These are phyloP conservation scores for Eucidaris tribuloides DNA, from an alignment of 35 echinoderm and acorn worm genomes.

Conservation along the genomic window DNA sequence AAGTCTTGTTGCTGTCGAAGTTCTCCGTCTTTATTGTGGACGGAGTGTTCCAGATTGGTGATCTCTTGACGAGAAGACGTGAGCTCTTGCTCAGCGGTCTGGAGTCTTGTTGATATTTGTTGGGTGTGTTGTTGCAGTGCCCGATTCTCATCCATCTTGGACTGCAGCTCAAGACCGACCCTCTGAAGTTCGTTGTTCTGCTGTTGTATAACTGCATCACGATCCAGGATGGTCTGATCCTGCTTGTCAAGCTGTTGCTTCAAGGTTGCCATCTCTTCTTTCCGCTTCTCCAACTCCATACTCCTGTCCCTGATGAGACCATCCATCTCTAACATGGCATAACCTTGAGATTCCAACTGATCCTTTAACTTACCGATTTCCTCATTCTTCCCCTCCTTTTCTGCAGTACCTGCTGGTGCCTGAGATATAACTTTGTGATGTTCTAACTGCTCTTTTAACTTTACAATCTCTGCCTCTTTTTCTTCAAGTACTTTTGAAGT, in stretches of 20 bases:
- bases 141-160: slow-evolving; percentile 46
- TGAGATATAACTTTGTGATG: not conserved
- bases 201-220: slow-evolving; percentile 48
- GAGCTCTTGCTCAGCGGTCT: slow-evolving; percentile 44
- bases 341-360: slow-evolving; percentile 45
- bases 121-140: slow-evolving; percentile 57
- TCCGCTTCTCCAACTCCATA: slow-evolving; percentile 51
- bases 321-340: slow-evolving; percentile 51
- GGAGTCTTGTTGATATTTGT: slow-evolving; percentile 25
- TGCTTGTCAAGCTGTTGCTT: slow-evolving; percentile 87
- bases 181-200: slow-evolving; percentile 40
- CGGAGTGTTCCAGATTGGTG: slow-evolving; percentile 44
- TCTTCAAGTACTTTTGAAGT: slow-evolving; percentile 6
- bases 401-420: not conserved
- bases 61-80: slow-evolving; percentile 53
- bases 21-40: slow-evolving; percentile 84
- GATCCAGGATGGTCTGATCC: slow-evolving; percentile 70
- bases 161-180: slow-evolving; percentile 4
- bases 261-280: slow-evolving; percentile 60
- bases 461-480: slow-evolving; percentile 57
- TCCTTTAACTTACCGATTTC: slow-evolving; percentile 51
- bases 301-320: slow-evolving; percentile 51
- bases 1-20: slow-evolving; percentile 73
- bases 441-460: slow-evolving; percentile 11
- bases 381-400: not conserved